Base-by-base conservation (phyloP, 2,797 vertebrate species). In the Etheostoma nigrum region DNA sequence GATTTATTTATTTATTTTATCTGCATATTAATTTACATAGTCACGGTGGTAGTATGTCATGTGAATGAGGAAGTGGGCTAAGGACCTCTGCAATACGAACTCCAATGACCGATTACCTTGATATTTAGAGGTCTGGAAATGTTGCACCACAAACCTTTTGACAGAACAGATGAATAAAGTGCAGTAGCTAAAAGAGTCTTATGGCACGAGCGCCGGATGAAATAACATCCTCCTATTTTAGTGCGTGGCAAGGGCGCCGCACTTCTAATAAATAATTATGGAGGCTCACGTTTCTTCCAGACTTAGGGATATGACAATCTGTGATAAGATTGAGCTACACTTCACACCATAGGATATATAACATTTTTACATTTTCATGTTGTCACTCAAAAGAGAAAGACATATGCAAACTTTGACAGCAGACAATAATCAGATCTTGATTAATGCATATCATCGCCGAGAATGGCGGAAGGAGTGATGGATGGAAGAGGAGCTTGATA, bases 1-100 rank as follows among this genome's bases (percentile, higher is more conserved):
- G 85, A 85, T 87, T 84, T 74, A 78, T 79, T 67, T 36, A 85
- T 88, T 84, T 74, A 78, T 79, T 70, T 36, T 45, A 65, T 67
- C 30, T 76, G 82, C 78, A 85, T 76, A 78, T 84, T 80, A 6
- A 77, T 83, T 72, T 55, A 60, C 78, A 74, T 78, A 48, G 21
- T 58, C 16, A 19, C 11, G 19, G 14, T 19, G 59, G 23, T 11
- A 16, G 19, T 53, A 10, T 44, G 52, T 64, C 55, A 68, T 83
- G 57, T 57, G 67, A 79, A 82, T 71, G 70, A 79, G 51, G 58
- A 68, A 36, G 64, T 33, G 67, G 51, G 61, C 36, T 54, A 2
- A 66, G 66, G 25, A 60, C 27, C 19, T 45, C n/a, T 13, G 40
- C 57, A 70, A n/a, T 23, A 54, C 14, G 4, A 40, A 61, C 60